These are phyloP conservation scores for Diloba caeruleocephala DNA, from an alignment of 2,888 invertebrate genomes.

Conservation along the genomic window DNA sequence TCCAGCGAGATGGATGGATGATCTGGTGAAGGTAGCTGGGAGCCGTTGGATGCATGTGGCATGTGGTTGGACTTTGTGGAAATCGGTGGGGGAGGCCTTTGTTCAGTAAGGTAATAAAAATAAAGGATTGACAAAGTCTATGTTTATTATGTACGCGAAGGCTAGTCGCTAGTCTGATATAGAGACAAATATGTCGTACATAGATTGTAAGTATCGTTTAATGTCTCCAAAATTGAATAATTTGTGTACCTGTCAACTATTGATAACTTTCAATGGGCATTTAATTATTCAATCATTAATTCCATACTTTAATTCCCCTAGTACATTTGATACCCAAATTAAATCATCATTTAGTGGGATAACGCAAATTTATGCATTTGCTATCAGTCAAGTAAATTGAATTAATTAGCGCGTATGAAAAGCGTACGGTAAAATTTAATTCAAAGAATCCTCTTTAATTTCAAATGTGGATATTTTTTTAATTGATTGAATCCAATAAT, in stretches of 20 bases:
- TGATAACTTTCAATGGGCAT: conserved; percentile 20
- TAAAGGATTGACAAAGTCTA: too few species aligned
- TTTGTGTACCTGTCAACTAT: conserved; percentile 5
- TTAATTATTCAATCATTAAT: conserved; percentile 32
- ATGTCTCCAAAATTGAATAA: conserved; percentile 12
- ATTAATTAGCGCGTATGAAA: conserved; percentile 63
- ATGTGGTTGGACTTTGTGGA: too few species aligned
- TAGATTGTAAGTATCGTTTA: background rate
- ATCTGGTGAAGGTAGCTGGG: too few species aligned
- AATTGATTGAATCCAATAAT: too few species aligned
- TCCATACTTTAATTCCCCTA: conserved; percentile 22
- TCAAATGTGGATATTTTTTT: conserved; percentile 29
- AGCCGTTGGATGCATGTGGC: too few species aligned
- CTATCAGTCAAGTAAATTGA: conserved; percentile 64
- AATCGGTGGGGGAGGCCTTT: too few species aligned
- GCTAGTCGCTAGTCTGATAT: too few species aligned
- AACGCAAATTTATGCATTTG: conserved; percentile 70
- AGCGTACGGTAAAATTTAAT: conserved; percentile 13
- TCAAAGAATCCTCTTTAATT: conserved; percentile 43
- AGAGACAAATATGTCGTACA: too few species aligned
- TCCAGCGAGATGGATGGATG: too few species aligned
- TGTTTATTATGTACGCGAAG: too few species aligned
- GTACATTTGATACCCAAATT: conserved; percentile 66
- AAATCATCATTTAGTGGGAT: conserved; percentile 67
- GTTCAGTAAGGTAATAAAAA: too few species aligned